Conservation (phyloP, 1,140 invertebrate species). For the Leptonema lineaticorne region DNA sequence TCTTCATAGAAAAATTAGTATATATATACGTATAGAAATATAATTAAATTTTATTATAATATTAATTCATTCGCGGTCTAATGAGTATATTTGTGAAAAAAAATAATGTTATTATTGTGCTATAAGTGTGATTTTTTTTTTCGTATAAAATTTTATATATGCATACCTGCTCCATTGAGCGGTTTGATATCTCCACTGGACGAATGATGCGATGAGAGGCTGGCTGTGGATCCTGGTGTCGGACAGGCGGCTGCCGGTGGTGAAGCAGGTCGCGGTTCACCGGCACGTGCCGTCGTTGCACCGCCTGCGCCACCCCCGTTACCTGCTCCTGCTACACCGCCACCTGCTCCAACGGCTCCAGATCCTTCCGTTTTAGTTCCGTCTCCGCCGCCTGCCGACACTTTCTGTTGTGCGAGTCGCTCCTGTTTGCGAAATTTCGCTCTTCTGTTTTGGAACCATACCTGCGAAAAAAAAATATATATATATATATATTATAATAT, state of each 20-base stretch:
- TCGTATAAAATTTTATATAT: no score
- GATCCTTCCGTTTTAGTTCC: constrained; percentile 22
- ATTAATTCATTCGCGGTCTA: no score
- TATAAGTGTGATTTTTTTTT: no score
- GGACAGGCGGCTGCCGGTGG: constrained; percentile 46
- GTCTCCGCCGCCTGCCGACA: constrained; percentile 49
- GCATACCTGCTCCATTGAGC: constrained; percentile 51
- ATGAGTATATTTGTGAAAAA: no score
- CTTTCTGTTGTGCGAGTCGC: constrained; percentile 76
- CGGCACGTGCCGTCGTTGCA: constrained; percentile 45
- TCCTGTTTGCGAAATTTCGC: constrained; percentile 95
- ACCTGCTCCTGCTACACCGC: constrained; percentile 51
- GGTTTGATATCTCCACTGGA: constrained; percentile 55
- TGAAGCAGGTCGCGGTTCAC: constrained; percentile 47
- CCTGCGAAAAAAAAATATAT: constrained; percentile 62
- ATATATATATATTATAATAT: no score
- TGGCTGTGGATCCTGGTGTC: constrained; percentile 47
- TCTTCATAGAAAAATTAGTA: no score
- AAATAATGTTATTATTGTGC: no score
- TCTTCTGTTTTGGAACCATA: constrained; percentile 92
- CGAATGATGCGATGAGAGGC: constrained; percentile 52
- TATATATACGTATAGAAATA: no score
- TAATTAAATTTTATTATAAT: no score
- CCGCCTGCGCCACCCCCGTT: constrained; percentile 48
- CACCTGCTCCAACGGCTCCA: constrained; percentile 42